Conservation (phyloP, 2,797 vertebrate genomes). For the Balearica regulorum region DNA sequence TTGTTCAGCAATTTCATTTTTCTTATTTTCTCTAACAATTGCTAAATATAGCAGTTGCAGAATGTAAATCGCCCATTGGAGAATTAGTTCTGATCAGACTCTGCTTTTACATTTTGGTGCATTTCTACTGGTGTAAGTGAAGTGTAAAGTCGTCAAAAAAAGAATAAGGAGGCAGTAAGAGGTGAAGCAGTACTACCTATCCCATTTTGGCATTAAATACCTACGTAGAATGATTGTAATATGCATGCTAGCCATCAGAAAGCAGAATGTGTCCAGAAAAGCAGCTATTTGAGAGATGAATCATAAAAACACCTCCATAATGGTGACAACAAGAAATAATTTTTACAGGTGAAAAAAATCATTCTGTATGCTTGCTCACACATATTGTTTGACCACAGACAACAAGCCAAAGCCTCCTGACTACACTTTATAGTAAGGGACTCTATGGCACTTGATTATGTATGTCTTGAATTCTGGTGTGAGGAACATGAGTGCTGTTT, state of each 20-base stretch:
- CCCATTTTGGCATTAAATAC: background rate
- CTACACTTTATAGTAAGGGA: background rate
- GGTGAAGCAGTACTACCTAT: background rate
- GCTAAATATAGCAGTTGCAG: slow-evolving; percentile 1
- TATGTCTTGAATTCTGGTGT: slow-evolving; percentile 1
- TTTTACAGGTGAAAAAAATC: background rate
- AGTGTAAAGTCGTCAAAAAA: background rate
- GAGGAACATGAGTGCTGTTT: slow-evolving; percentile 14
- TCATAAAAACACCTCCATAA: background rate
- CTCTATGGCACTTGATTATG: background rate
- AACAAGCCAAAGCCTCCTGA: background rate
- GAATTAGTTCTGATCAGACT: background rate
- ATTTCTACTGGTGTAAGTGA: background rate
- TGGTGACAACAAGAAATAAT: background rate
- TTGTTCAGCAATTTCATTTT: slow-evolving; percentile 15
- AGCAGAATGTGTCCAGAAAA: background rate
- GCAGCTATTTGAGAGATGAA: background rate
- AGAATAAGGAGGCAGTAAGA: background rate
- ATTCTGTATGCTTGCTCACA: background rate
- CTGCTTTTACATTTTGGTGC: background rate
- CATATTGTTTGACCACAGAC: background rate
- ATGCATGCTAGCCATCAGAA: background rate
- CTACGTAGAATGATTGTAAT: background rate
- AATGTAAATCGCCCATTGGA: background rate
- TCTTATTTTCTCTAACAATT: slow-evolving; percentile 10